These are phyloP conservation scores for Syrrhaptes paradoxus DNA, from an alignment of 2,113 vertebrate species.

Conservation along the genomic window DNA sequence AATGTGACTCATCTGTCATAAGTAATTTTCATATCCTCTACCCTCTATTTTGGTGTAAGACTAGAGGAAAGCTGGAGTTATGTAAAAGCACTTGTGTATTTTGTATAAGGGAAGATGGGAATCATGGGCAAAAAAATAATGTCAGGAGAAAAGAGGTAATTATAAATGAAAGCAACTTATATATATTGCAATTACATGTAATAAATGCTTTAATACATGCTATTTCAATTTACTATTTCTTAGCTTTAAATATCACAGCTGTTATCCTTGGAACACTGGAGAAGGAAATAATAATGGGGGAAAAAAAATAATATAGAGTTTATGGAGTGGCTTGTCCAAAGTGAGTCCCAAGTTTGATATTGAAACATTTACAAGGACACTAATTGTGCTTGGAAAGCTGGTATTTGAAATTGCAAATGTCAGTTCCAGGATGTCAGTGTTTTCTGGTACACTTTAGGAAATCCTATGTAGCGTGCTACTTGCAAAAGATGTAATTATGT, in stretches of 20 bases:
- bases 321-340: neutral
- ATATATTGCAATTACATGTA: neutral
- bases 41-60: neutral
- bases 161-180: neutral
- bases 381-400: neutral
- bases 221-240: neutral
- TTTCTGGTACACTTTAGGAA: constrained; percentile 22
- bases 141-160: neutral
- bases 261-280: neutral
- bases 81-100: neutral
- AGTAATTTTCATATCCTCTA: constrained; percentile 38
- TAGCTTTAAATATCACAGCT: constrained; percentile 6
- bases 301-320: neutral
- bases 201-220: neutral
- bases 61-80: constrained; percentile 1
- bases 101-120: neutral
- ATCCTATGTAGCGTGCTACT: neutral
- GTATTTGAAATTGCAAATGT: neutral
- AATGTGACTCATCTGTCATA: constrained; percentile 62
- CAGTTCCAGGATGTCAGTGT: neutral
- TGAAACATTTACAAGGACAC: neutral
- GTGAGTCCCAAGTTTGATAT: neutral
- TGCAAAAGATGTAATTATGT: neutral
- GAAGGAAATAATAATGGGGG: neutral
- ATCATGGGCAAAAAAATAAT: neutral